phyloP scores from a whole-genome alignment of 2,888 invertebrate species.

The Drosophila peninsularis region DNA sequence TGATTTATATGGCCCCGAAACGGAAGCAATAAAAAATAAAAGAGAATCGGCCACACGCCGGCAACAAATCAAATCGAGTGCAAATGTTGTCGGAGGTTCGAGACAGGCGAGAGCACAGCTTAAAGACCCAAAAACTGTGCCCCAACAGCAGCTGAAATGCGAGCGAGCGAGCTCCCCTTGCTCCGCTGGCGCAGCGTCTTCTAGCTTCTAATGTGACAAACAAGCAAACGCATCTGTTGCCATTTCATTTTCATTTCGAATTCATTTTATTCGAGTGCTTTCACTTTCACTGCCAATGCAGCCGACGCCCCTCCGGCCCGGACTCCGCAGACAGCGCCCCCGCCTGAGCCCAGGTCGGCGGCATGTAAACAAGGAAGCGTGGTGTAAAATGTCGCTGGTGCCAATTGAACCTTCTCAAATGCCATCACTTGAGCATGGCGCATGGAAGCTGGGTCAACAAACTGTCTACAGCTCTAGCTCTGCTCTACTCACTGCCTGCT shows the following conservation, averaged over 20 bases:
- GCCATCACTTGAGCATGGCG: conserved; percentile 25
- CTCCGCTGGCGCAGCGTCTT: conserved; percentile 9
- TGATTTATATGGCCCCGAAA: conserved; percentile 18
- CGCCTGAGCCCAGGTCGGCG: conserved; percentile 26
- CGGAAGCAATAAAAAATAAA: conserved; percentile 48
- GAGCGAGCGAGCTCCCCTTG: conserved; percentile 11
- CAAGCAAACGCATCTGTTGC: conserved; percentile 67
- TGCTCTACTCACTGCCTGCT: background rate
- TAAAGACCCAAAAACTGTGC: conserved; percentile 11
- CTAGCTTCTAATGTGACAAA: conserved; percentile 35
- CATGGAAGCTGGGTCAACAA: conserved; percentile 66
- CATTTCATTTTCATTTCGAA: conserved; percentile 70
- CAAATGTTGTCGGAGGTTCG: conserved; percentile 41
- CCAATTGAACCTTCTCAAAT: conserved; percentile 70
- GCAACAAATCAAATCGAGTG: conserved; percentile 64
- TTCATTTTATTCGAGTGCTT: conserved; percentile 71
- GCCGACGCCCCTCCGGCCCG: background rate
- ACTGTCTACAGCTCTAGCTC: conserved; percentile 39
- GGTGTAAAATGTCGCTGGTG: conserved; percentile 75
- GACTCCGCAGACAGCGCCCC: background rate
- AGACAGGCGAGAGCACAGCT: conserved; percentile 9
- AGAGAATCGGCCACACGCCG: conserved; percentile 28
- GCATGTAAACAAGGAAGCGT: conserved; percentile 69
- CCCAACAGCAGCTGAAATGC: conserved; percentile 29
- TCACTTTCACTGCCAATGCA: conserved; percentile 62